Conservation (phyloP, 2,888 invertebrate genomes). For the Gastrophysa polygoni region DNA sequence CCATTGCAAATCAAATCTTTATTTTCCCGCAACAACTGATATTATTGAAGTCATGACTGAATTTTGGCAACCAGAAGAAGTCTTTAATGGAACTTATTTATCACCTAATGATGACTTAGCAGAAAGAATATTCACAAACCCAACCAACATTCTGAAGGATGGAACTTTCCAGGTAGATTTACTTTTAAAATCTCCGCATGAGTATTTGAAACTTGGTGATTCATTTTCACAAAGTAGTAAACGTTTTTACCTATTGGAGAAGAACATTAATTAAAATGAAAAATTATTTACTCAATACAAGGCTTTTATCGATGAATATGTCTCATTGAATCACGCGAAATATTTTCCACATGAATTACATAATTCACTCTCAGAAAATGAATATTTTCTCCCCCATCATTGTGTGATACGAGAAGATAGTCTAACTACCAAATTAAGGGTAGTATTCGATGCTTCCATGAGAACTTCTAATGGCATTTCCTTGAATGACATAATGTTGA, state of each 20-base stretch:
- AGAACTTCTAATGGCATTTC: slow-evolving; percentile 13
- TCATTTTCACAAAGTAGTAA: slow-evolving; percentile 1
- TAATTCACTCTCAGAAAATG: slow-evolving; percentile 1
- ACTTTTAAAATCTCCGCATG: background rate
- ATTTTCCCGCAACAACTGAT: slow-evolving; percentile 1
- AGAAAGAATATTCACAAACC: background rate
- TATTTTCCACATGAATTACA: slow-evolving; percentile 3
- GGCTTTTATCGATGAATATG: slow-evolving; percentile 16
- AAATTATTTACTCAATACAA: slow-evolving; percentile 4
- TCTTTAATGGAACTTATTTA: background rate
- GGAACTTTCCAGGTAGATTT: slow-evolving; percentile 3
- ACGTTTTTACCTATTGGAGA: slow-evolving; percentile 7
- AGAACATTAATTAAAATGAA: background rate
- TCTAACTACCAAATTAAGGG: slow-evolving; percentile 26
- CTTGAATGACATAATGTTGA: slow-evolving; percentile 15
- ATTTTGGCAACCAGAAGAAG: slow-evolving; percentile 19
- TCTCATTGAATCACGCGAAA: background rate
- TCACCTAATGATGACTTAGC: background rate
- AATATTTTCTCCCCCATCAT: slow-evolving; percentile 25
- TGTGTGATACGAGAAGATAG: slow-evolving; percentile 25
- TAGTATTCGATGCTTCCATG: slow-evolving; percentile 19
- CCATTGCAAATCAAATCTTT: background rate
- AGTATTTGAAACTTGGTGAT: slow-evolving; percentile 7
- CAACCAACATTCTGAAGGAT: background rate
- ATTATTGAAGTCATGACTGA: slow-evolving; percentile 9